Base-by-base conservation (phyloP, 1,140 invertebrate species). In the Drosophila melanica region DNA sequence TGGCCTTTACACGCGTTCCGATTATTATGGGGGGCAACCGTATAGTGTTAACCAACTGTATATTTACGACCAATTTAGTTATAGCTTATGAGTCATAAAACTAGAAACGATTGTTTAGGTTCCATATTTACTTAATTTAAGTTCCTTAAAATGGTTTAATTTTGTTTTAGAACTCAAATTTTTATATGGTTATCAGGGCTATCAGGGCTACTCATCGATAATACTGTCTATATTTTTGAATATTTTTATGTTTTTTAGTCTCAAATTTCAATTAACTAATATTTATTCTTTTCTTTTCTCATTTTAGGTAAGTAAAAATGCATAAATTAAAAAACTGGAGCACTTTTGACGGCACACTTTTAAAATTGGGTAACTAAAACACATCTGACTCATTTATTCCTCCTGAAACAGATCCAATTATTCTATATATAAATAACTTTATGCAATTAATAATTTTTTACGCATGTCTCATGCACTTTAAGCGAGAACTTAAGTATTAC, bases 271-370 rank as follows among this genome's bases (percentile, higher is more conserved):
- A 23, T 2, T 9, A 33, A 33, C 7, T 64, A 44, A 53, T 55
- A 12, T 33, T 18, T 42, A 11, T 44, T 18, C 9, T 30, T 59
- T 9, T 69, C 62, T 55, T 55, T 55, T 45, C n/a, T 73, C 39
- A 8, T 85, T 85, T 18, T 60, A 86, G 77, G 81, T 86, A 86
- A 85, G 81, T 78, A 30, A 41, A 70, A 48, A 3, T 33, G 11
- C 10, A n/a, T 27, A 11, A 14, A 0, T 35, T 3, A 35, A 35
- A 27, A 11, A 60, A 44, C 53, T 74, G 66, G 39, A 70, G 51
- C 72, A 75, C 14, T 65, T 53, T 75, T 74, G 71, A 63, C 5
- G 12, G 11, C 39, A 41, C 20, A n/a, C 10, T 18, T 51, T 57
- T 54, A 6, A 27, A 9, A 45, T 12, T 27, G 33, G 39, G 66